phyloP scores from a whole-genome alignment of 2,113 vertebrate species.

The Dolichotis patagonum region DNA sequence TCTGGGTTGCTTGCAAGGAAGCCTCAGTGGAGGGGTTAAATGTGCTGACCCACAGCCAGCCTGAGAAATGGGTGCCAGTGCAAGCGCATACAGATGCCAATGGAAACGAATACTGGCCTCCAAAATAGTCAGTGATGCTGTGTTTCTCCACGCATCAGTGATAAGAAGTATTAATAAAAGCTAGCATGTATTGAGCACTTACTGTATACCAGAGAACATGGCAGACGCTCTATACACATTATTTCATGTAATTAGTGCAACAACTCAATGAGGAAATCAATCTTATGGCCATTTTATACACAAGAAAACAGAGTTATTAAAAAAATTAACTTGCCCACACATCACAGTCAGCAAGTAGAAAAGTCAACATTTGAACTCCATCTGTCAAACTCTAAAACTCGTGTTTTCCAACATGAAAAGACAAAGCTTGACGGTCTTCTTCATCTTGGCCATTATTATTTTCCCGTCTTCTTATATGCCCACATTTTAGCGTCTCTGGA shows the following conservation, averaged over 20 bases:
- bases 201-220: background rate
- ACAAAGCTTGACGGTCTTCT: slow-evolving; percentile 36
- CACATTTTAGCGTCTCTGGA: slow-evolving; percentile 65
- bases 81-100: no score
- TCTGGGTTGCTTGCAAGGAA: slow-evolving; percentile 21
- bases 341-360: background rate
- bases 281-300: background rate
- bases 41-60: background rate
- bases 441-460: slow-evolving; percentile 40
- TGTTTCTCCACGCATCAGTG: background rate
- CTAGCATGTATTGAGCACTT: background rate
- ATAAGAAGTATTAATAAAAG: background rate
- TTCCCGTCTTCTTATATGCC: slow-evolving; percentile 68
- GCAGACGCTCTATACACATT: no score
- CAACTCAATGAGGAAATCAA: background rate
- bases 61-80: background rate
- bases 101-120: background rate
- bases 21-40: background rate
- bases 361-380: background rate
- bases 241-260: background rate
- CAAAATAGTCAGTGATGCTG: background rate
- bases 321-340: background rate
- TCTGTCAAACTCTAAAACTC: background rate
- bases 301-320: background rate
- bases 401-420: background rate